These are phyloP conservation scores for Ranitomeya imitator DNA, from an alignment of 2,113 vertebrate species.

Conservation along the genomic window DNA sequence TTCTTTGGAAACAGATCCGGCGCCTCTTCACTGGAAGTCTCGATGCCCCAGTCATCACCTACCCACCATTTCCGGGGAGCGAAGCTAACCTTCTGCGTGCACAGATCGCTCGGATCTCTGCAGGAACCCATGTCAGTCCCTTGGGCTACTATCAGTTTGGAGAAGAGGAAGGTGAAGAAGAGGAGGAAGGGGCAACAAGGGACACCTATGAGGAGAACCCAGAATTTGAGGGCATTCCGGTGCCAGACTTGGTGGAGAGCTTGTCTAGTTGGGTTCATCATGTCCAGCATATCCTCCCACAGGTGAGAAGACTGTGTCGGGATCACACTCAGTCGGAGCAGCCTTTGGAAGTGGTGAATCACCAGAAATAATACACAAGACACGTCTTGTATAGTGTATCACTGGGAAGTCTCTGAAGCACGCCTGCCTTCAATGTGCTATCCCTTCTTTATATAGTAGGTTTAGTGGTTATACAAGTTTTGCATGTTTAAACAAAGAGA, in stretches of 20 bases:
- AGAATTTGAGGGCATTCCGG: conserved; percentile 84
- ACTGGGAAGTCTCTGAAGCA: too few species aligned
- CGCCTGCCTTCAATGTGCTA: too few species aligned
- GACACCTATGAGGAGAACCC: conserved; percentile 82
- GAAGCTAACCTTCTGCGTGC: conserved; percentile 90
- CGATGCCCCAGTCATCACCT: conserved; percentile 79
- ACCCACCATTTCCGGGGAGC: conserved; percentile 90
- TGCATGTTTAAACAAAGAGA: too few species aligned
- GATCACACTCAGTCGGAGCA: too few species aligned
- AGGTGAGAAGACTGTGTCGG: conserved; percentile 83
- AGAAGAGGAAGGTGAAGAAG: conserved; percentile 87
- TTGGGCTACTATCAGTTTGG: conserved; percentile 84
- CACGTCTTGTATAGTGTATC: too few species aligned
- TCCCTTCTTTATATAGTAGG: too few species aligned
- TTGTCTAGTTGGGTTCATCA: conserved; percentile 91
- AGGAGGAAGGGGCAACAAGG: conserved; percentile 70
- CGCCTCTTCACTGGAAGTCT: conserved; percentile 89
- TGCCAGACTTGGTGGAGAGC: conserved; percentile 78
- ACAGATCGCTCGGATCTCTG: conserved; percentile 94
- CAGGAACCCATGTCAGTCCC: conserved; percentile 89
- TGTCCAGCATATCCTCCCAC: conserved; percentile 82
- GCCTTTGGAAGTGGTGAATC: too few species aligned
- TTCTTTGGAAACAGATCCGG: conserved; percentile 69
- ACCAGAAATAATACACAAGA: too few species aligned
- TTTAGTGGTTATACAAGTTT: too few species aligned